Evolutionary conservation across 2,888 invertebrate species (phyloP).

Genomic region (Drosophila yooni): DNA sequence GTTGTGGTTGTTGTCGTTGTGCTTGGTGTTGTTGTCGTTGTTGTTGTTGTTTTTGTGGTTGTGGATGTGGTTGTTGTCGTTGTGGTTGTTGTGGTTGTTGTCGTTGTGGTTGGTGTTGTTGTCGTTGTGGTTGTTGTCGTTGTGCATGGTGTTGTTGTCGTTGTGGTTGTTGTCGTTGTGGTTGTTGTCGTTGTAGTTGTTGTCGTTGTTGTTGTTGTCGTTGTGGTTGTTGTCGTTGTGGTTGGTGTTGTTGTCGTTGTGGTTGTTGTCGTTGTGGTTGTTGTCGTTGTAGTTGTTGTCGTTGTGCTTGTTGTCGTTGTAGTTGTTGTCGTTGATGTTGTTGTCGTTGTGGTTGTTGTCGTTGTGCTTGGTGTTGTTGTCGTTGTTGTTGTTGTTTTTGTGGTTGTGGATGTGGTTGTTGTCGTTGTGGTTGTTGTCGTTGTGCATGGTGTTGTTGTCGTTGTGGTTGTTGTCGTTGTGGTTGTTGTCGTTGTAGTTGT

Average conservation of each 20-base stretch:
- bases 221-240: neutral
- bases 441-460: neutral
- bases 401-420: neutral
- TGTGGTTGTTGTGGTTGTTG: rapidly evolving
- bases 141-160: rapidly evolving
- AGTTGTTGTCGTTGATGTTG: neutral
- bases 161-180: neutral
- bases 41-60: neutral
- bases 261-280: neutral
- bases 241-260: slow-evolving; percentile 12
- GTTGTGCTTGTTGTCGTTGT: neutral
- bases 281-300: slow-evolving; percentile 1
- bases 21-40: neutral
- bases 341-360: neutral
- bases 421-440: slow-evolving; percentile 5
- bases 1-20: slow-evolving; percentile 1
- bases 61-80: slow-evolving; percentile 13
- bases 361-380: neutral
- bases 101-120: rapidly evolving
- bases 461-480: slow-evolving; percentile 2
- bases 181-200: neutral
- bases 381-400: slow-evolving; percentile 1
- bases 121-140: neutral
- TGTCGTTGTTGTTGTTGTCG: slow-evolving; percentile 3
- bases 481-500: neutral